phyloP scores from a whole-genome alignment of 1,140 invertebrate genomes.

The Lasioglossum baleicum region DNA sequence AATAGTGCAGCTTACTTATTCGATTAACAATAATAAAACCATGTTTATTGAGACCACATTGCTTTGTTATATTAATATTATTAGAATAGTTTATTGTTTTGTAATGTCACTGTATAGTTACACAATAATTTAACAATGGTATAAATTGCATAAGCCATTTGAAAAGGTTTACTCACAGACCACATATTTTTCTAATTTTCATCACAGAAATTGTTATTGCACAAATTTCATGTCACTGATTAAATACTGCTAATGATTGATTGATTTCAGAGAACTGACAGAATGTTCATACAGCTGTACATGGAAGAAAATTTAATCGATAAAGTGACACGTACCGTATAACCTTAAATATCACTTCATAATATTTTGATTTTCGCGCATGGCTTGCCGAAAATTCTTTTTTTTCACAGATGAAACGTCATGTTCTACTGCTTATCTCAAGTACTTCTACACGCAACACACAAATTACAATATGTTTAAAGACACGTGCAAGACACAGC shows the following conservation, averaged over 20 bases:
- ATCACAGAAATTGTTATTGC: neutral
- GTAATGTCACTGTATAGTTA: neutral
- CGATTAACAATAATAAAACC: neutral
- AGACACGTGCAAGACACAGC: constrained; percentile 8
- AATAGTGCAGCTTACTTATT: neutral
- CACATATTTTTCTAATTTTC: neutral
- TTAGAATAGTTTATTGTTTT: neutral
- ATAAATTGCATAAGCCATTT: neutral
- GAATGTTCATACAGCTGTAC: neutral
- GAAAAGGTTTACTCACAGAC: constrained; percentile 3
- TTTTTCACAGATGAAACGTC: neutral
- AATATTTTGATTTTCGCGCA: constrained; percentile 2
- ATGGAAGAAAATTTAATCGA: constrained; percentile 25
- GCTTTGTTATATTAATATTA: neutral
- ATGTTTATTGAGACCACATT: constrained; percentile 22
- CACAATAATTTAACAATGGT: neutral
- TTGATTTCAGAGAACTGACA: neutral
- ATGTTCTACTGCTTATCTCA: neutral
- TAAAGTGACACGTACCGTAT: constrained; percentile 44
- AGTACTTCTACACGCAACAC: neutral
- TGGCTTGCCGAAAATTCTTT: neutral
- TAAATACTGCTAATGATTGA: neutral
- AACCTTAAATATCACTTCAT: constrained; percentile 29
- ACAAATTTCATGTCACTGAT: neutral
- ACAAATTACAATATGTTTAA: neutral